These are phyloP conservation scores for Pseudopleuronectes americanus DNA, from an alignment of 2,797 vertebrate genomes.

Conservation along the genomic window DNA sequence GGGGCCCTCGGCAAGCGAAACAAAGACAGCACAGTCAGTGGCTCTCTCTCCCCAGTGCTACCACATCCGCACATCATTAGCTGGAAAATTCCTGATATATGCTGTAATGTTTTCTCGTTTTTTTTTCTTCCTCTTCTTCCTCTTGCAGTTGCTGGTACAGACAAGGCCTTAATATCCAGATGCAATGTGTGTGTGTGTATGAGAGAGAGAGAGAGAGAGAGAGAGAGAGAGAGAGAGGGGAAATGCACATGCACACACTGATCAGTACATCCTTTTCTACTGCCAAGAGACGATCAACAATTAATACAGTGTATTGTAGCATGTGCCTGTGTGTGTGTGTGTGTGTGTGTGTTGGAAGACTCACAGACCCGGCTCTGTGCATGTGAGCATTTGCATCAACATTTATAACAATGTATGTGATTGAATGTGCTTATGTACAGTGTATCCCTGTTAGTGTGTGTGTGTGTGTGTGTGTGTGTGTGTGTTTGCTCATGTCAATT, in stretches of 20 bases:
- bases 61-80: slow-evolving; percentile 99
- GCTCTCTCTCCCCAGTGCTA: slow-evolving; percentile 94
- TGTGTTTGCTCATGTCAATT: slow-evolving; percentile 66
- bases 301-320: slow-evolving; percentile 76
- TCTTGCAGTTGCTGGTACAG: slow-evolving; percentile 83
- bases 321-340: background rate
- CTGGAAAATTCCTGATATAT: slow-evolving; percentile 99
- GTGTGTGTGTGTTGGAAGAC: background rate
- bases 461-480: slow-evolving; percentile 37
- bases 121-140: slow-evolving; percentile 36
- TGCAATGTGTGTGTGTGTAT: slow-evolving; percentile 76
- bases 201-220: background rate
- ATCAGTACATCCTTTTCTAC: slow-evolving; percentile 80
- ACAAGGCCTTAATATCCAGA: slow-evolving; percentile 94
- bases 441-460: slow-evolving; percentile 2
- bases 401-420: slow-evolving; percentile 2
- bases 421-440: slow-evolving; percentile 21
- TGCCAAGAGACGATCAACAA: slow-evolving; percentile 87
- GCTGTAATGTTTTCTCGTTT: slow-evolving; percentile 92
- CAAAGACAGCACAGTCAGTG: slow-evolving; percentile 99
- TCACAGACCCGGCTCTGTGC: background rate
- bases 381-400: slow-evolving; percentile 31
- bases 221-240: background rate
- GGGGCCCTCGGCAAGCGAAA: slow-evolving; percentile 94
- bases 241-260: slow-evolving; percentile 57